Base-by-base conservation (phyloP, 2,113 vertebrate species). In the Cyprinus carpio region DNA sequence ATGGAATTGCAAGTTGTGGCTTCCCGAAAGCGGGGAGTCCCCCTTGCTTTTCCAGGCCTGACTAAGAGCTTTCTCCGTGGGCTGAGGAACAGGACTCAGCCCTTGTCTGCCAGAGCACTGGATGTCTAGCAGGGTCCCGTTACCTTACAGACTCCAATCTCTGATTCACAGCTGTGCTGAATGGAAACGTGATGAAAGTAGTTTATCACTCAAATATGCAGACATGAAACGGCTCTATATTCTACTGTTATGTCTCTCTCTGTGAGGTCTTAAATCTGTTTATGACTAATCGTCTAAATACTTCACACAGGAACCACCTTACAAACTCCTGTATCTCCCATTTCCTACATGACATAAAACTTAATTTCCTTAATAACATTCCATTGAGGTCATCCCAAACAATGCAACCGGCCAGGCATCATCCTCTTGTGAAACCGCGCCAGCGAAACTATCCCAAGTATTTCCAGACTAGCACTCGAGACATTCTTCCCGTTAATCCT, bases 401-500 rank as follows among this genome's bases (percentile, higher is more conserved):
- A 90, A 90, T 87, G 75, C 85, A 75, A 83, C 72, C 4, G 58
- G 60, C 62, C 84, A 51, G 84, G 51, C 87, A 85, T 64, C 76
- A 77, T 87, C 58, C 87, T 54, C 72, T 69, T 25, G 74, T 83
- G 49, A 85, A 27, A 85, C 37, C 46, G 64, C 23, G 58, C 67
- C 82, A 65, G 46, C 31, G 8, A 71, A 86, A 88, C 64, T 81
- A 87, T 88, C 75, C 76, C 31, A 83, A 83, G 81, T 74, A 88
- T 88, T 87, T 89, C 77, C 86, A 86, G 81, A 87, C 88, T 77
- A 40, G 62, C 46, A 56, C 46, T 74, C 25, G 65, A 84, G 72
- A 91, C 84, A 85, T 87, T 87, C 84, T 82, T 89, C 88, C 88
- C 81, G 88, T 87, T 84, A 87, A 83, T 89, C 82, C 83, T 77